Percentiles rank a stretch among this genome's conserved stretches.
phyloP scores from a whole-genome alignment of 2,888 invertebrate genomes.

The Poecilus cupreus region DNA sequence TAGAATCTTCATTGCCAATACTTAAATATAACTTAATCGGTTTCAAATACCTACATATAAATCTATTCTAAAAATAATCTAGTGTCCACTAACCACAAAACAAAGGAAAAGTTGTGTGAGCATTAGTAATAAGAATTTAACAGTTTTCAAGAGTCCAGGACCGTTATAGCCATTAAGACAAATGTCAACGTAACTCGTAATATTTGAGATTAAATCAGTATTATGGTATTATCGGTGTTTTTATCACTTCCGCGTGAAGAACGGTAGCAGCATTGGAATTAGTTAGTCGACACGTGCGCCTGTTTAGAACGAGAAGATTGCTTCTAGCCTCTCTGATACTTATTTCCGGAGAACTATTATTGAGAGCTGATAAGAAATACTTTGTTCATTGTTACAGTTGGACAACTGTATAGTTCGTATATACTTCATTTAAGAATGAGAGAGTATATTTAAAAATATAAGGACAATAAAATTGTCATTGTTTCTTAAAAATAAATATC shows the following conservation, averaged over 20 bases:
- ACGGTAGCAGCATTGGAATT: constrained; percentile 26
- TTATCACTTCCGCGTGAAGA: constrained; percentile 41
- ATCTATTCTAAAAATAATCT: constrained; percentile 10
- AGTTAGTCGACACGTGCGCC: not conserved
- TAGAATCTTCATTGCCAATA: no score
- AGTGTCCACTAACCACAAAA: not conserved
- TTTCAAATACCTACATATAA: no score
- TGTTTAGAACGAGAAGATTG: not conserved
- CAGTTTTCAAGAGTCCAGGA: constrained; percentile 10
- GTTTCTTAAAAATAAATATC: no score
- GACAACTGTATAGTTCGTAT: no score
- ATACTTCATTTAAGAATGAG: no score
- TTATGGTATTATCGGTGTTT: constrained; percentile 35
- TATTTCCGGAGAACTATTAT: no score
- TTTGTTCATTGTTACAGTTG: no score
- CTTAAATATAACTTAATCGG: no score
- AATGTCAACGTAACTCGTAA: constrained; percentile 48
- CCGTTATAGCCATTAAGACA: constrained; percentile 48
- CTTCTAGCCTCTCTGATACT: no score
- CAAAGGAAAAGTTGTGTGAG: not conserved
- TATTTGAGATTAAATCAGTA: constrained; percentile 48
- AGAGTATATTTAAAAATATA: no score
- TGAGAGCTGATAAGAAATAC: no score
- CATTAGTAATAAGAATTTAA: constrained; percentile 37
- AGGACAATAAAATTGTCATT: no score